These are phyloP conservation scores for Plecturocebus donacophilus DNA, from an alignment of 2,113 vertebrate species.

Conservation along the genomic window DNA sequence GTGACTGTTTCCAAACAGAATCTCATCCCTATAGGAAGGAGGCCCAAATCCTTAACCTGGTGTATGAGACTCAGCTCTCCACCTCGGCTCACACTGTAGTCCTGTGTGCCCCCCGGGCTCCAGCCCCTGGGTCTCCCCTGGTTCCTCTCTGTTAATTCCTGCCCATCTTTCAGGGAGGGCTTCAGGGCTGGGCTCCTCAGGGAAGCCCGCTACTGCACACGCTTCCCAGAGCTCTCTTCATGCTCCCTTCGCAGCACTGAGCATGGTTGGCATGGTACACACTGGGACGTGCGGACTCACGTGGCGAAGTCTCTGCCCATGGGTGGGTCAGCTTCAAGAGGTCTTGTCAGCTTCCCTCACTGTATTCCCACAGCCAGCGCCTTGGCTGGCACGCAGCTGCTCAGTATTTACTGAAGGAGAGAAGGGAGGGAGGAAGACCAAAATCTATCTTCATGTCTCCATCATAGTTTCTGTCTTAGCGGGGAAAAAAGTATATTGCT, in stretches of 20 bases:
- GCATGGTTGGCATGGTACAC: background rate
- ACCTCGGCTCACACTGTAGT: rapidly evolving
- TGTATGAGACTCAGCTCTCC: too few species aligned
- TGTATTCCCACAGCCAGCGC: background rate
- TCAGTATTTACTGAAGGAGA: background rate
- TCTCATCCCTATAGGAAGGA: background rate
- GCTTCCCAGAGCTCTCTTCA: rapidly evolving
- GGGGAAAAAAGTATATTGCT: background rate
- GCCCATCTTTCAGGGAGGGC: rapidly evolving
- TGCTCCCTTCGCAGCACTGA: rapidly evolving
- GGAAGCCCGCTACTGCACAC: background rate
- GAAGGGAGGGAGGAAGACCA: background rate
- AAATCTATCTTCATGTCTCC: background rate
- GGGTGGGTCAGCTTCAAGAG: background rate
- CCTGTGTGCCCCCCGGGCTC: rapidly evolving
- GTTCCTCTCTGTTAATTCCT: background rate
- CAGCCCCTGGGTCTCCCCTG: background rate
- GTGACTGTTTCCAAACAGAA: background rate
- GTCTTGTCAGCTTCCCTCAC: background rate
- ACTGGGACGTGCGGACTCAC: too few species aligned
- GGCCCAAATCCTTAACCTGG: background rate
- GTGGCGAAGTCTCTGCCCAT: background rate
- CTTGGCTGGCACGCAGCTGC: background rate
- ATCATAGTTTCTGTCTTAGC: background rate
- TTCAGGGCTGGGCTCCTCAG: background rate